phyloP scores from a whole-genome alignment of 2,113 vertebrate species.

The pig (Sus scrofa) region T2T-Sscrofa CM000829.6:67430501-67431000 shows the following conservation, averaged over 20 bases:
- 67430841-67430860: background rate
- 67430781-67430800: background rate
- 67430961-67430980: background rate
- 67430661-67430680: too few relatives aligned
- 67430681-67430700: too few relatives aligned
- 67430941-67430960: background rate
- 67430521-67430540: background rate
- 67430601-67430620: background rate
- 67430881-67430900: background rate
- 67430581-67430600: background rate
- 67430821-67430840: slow-evolving; percentile 1
- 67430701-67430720: too few relatives aligned
- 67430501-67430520: background rate
- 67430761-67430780: background rate
- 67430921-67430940: background rate
- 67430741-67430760: too few relatives aligned
- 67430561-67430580: background rate
- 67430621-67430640: too few relatives aligned
- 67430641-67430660: too few relatives aligned
- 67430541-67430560: background rate
- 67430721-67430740: too few relatives aligned
- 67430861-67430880: background rate
- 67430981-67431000: background rate
- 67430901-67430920: background rate
- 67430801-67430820: background rate